Evolutionary conservation across 2,113 vertebrate genomes (phyloP), one percentile per base, ranked within the genome.

Genomic region (Isichthys henryi): DNA sequence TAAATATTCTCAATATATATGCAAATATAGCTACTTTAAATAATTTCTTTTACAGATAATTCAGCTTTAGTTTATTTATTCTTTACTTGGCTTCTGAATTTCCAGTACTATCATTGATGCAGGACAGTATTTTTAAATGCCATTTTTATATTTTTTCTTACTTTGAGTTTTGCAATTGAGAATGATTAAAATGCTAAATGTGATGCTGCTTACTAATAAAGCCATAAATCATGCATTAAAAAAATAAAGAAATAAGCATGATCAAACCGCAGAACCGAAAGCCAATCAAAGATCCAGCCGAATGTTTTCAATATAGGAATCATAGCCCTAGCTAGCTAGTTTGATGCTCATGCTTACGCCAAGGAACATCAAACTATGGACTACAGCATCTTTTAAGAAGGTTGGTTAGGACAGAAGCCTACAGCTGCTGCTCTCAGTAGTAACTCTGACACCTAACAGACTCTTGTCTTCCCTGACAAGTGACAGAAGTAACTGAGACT

Each of bases 11-110:
- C 49, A n/a, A 77, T 89, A 90, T 80, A 80, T 94, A 95, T 94
- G 94, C 94, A 95, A 94, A 92, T 91, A 92, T 90, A 90, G 92
- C 93, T 77, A 92, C 92, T 93, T 89, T 91, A 92, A 90, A 91
- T 93, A 91, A 49, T 23, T 62, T 62, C 31, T 45, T 62, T 52
- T 86, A 86, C 48, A 86, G 50, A 49, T 86, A n/a, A 86, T 48
- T 85, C 45, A 86, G 94, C 94, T 96, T 93, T 91, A 90, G 92
- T 5, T 19, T 92, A 87, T 77, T 85, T 88, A 91, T 90, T 88
- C 88, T 48, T 80, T 49, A 27, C 48, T 4, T 70, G 27, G 88
- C 70, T 80, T 2, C 35, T 80, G 74, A 80, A 62, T 77, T 88
- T 86, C 83, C 45, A 31, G 15, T 86, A 86, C 83, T 86, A 86